Evolutionary conservation across 2,888 invertebrate genomes (phyloP).

Genomic region (Sepioteuthis lessoniana): DNA sequence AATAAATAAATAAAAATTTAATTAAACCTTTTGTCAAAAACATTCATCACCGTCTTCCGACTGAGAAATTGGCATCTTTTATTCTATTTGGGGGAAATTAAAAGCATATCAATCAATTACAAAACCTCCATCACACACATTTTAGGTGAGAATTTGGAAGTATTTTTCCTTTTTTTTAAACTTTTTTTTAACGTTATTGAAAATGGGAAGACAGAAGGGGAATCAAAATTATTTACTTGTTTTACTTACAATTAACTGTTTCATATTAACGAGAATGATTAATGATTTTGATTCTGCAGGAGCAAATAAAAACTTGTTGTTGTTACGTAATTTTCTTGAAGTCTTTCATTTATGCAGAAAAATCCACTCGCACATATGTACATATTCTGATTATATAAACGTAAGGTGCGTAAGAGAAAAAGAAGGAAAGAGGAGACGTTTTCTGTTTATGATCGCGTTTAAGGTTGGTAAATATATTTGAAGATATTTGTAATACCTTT

Average conservation of each 20-base stretch:
- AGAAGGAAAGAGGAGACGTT: too few relatives aligned
- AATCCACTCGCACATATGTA: not conserved
- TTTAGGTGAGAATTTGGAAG: too few relatives aligned
- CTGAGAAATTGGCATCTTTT: not conserved
- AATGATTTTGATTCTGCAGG: not conserved
- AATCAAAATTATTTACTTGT: too few relatives aligned
- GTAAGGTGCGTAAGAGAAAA: too few relatives aligned
- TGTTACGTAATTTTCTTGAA: not conserved
- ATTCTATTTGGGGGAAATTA: not conserved
- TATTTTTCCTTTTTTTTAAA: not conserved
- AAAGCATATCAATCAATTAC: not conserved
- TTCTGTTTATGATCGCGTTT: too few relatives aligned
- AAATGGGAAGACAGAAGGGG: too few relatives aligned
- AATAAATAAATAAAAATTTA: not conserved
- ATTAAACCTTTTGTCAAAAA: not conserved
- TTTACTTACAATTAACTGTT: not conserved
- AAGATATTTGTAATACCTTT: too few relatives aligned
- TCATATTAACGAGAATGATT: not conserved
- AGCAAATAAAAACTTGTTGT: not conserved
- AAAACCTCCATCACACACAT: not conserved
- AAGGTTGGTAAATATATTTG: too few relatives aligned
- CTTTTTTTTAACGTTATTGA: not conserved
- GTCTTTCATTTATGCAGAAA: not conserved
- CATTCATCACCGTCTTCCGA: not conserved
- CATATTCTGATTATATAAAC: too few relatives aligned